phyloP scores from a whole-genome alignment of 2,797 vertebrate species.

The Cheirogaleus major region DNA sequence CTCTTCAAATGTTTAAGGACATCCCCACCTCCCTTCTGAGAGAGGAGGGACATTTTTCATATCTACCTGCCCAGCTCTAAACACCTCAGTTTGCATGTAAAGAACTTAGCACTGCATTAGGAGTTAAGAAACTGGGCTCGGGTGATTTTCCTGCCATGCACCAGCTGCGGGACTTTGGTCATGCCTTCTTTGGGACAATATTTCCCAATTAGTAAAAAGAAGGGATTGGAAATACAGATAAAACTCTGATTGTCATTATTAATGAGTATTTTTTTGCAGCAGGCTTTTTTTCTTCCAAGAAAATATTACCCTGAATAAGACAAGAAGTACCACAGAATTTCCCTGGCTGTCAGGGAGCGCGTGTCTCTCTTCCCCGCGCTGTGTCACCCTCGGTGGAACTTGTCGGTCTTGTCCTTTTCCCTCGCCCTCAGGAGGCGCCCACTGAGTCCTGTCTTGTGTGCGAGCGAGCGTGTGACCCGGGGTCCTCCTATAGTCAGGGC shows the following conservation, averaged over 20 bases:
- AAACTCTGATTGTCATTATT: background rate
- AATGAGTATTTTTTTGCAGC: background rate
- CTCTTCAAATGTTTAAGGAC: background rate
- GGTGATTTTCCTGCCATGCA: background rate
- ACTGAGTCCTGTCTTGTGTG: background rate
- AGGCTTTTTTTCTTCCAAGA: background rate
- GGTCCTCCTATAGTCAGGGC: no score
- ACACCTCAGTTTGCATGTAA: background rate
- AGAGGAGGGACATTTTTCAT: background rate
- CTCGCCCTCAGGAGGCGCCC: background rate
- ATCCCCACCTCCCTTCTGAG: background rate
- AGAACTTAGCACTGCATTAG: background rate
- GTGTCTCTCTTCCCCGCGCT: background rate
- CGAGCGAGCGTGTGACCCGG: no score
- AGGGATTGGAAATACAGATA: background rate
- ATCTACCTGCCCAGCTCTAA: background rate
- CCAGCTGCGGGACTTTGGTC: background rate
- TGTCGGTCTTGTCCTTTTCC: background rate
- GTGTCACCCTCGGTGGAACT: background rate
- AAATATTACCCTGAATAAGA: background rate
- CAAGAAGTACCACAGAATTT: background rate
- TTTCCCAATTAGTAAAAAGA: background rate
- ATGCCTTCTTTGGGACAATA: background rate
- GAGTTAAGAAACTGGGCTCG: background rate
- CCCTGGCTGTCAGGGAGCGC: no score